These are phyloP conservation scores for Drosophila melanocephala DNA, from an alignment of 2,888 invertebrate genomes.

Conservation along the genomic window DNA sequence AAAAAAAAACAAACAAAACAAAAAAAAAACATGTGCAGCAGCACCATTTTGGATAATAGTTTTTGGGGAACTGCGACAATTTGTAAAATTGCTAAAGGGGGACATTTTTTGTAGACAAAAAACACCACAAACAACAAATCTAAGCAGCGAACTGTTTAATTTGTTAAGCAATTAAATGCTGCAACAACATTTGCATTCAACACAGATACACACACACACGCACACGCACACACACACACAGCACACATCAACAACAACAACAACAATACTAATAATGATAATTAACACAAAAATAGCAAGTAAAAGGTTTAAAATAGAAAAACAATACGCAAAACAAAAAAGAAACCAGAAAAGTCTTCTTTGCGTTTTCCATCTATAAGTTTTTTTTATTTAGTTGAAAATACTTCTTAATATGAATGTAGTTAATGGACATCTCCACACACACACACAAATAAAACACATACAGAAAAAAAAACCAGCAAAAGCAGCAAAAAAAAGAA, in stretches of 20 bases:
- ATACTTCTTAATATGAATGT: slow-evolving; percentile 52
- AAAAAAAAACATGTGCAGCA: background rate
- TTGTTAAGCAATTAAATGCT: slow-evolving; percentile 52
- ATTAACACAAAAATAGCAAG: slow-evolving; percentile 64
- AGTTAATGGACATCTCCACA: slow-evolving; percentile 37
- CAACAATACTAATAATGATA: slow-evolving; percentile 64
- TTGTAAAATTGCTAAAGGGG: slow-evolving; percentile 51
- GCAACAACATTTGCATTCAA: slow-evolving; percentile 50
- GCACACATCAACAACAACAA: slow-evolving; percentile 16
- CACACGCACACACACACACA: slow-evolving; percentile 23
- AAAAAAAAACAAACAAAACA: background rate
- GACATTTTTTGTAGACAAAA: slow-evolving; percentile 23
- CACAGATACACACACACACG: slow-evolving; percentile 3
- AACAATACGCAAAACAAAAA: slow-evolving; percentile 38
- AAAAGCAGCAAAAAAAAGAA: slow-evolving; percentile 31
- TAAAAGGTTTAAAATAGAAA: slow-evolving; percentile 43
- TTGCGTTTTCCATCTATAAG: slow-evolving; percentile 60
- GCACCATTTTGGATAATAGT: slow-evolving; percentile 21
- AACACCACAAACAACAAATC: slow-evolving; percentile 4
- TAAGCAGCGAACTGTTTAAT: slow-evolving; percentile 47
- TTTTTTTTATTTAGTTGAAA: slow-evolving; percentile 49
- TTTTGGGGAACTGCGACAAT: slow-evolving; percentile 19
- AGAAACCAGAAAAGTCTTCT: slow-evolving; percentile 55
- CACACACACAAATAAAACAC: background rate
- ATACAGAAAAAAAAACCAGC: background rate